Base-by-base conservation (phyloP, 2,888 invertebrate genomes). In the Thera britannica region DNA sequence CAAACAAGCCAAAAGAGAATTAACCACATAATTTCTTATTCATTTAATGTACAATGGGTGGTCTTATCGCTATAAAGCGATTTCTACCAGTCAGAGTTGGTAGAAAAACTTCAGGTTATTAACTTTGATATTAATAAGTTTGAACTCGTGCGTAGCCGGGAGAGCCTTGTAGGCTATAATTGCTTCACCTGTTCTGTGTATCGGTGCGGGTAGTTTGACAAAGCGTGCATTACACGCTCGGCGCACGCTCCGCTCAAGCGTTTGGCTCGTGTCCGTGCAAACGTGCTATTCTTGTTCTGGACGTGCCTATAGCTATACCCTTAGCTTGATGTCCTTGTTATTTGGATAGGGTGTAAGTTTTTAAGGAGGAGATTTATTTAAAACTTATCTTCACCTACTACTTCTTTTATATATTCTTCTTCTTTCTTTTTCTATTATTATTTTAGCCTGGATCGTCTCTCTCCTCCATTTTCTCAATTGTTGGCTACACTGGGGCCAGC, bases 281-380 rank as follows among this genome's bases (percentile, higher is more conserved):
- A 66, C 64, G 63, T 58, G 62, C 73, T 75, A 75, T 76, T 71
- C 70, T 73, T 68, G 72, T 69, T 44, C 59, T 61, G 60, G 51
- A 35, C 41, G 35, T n/a, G 7, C 11, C 55, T 65, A 51, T 41
- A 35, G 44, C 55, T 68, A 57, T 52, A 46, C 35, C 34, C 38
- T 38, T 7, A n/a, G 48, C 61, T 61, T 60, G 64, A 64, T 62
- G 68, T 60, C 59, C 51, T 64, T 57, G 60, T 60, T 44, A 57
- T 54, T 23, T 63, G 23, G 9, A 44, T 36, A 2, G 7, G 12
- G 59, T 38, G 6, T 52, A 51, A 57, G 59, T 49, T 7, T 36
- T 46, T n/a, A n/a, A n/a, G n/a, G 41, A 41, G n/a, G 52, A 52
- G 1, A 23, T 23, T 23, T 1, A 23, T 23, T 1, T 23, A 23